A percentile compares a stretch with the other conserved stretches of the same genome.
These are phyloP conservation scores for Premnoplex brunnescens DNA, from an alignment of 2,797 vertebrate genomes.

Conservation along the genomic window DNA sequence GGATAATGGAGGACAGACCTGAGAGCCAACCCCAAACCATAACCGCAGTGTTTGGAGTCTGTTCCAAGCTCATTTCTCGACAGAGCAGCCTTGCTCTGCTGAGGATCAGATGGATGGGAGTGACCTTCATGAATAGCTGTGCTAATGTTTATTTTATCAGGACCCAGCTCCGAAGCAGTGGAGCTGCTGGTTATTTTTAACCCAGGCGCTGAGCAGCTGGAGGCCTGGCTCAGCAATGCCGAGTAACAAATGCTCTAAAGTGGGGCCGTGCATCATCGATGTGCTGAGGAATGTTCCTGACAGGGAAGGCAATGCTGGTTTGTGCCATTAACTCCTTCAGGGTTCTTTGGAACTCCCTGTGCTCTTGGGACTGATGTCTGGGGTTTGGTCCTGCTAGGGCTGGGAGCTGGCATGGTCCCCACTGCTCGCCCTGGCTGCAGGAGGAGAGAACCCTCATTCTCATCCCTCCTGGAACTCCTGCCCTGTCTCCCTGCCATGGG, in stretches of 20 bases:
- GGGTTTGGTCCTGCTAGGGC: background rate
- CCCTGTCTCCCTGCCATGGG: accelerated
- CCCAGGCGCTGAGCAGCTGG: slow-evolving; percentile 14
- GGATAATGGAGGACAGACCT: background rate
- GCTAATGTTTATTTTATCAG: slow-evolving; percentile 56
- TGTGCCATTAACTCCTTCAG: background rate
- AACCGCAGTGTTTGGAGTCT: background rate
- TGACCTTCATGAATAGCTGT: slow-evolving; percentile 52
- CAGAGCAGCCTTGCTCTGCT: background rate
- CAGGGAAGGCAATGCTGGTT: background rate
- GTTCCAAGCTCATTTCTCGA: background rate
- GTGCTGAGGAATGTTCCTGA: slow-evolving; percentile 17
- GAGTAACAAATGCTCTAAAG: background rate
- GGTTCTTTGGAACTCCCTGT: background rate
- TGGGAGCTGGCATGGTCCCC: background rate
- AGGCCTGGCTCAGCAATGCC: slow-evolving; percentile 29
- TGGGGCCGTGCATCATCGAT: background rate
- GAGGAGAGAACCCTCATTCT: background rate
- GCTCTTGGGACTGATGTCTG: background rate
- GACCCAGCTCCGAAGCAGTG: background rate
- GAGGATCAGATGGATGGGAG: slow-evolving; percentile 20
- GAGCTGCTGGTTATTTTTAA: slow-evolving; percentile 58
- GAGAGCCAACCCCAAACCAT: background rate
- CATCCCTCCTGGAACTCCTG: background rate
- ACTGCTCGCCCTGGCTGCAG: background rate